These are phyloP conservation scores for Rhinogobius similis DNA, from an alignment of 2,113 vertebrate species.

Conservation along the genomic window DNA sequence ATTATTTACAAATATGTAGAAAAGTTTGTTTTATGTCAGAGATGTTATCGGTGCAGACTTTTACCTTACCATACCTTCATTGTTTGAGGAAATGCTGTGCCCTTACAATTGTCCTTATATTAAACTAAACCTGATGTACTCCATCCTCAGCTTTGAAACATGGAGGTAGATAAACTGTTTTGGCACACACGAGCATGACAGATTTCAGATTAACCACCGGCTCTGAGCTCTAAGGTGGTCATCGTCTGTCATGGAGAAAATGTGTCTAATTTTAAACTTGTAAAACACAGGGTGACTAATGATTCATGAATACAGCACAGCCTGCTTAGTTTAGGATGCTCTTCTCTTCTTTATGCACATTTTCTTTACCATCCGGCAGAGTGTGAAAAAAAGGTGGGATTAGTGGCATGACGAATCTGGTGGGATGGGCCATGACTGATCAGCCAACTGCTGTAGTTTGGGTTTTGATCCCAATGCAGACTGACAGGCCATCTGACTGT, in stretches of 20 bases:
- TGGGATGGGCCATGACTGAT: constrained; percentile 48
- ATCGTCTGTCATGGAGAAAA: constrained; percentile 8
- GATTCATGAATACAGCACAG: neutral
- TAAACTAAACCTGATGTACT: neutral
- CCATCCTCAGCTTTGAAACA: constrained; percentile 10
- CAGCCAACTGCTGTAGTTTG: constrained; percentile 42
- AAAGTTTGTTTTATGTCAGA: too few relatives aligned
- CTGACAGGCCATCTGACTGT: constrained; percentile 52
- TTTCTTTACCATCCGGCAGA: constrained; percentile 3
- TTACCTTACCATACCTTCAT: too few relatives aligned
- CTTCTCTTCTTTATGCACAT: neutral
- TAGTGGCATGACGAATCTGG: constrained; percentile 20
- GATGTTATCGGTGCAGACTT: too few relatives aligned
- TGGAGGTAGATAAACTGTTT: constrained; percentile 30
- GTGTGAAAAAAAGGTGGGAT: neutral
- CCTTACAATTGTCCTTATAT: too few relatives aligned
- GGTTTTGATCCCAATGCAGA: constrained; percentile 42
- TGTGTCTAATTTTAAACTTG: constrained; percentile 18
- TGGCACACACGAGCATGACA: constrained; percentile 24
- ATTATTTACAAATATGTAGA: too few relatives aligned
- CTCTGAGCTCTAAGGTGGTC: constrained; percentile 35
- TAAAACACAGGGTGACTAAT: neutral
- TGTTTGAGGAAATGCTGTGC: too few relatives aligned
- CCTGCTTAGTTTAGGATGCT: neutral
- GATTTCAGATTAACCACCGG: constrained; percentile 42